Conservation (phyloP, 2,797 vertebrate species). For the Girardinus metallicus region DNA sequence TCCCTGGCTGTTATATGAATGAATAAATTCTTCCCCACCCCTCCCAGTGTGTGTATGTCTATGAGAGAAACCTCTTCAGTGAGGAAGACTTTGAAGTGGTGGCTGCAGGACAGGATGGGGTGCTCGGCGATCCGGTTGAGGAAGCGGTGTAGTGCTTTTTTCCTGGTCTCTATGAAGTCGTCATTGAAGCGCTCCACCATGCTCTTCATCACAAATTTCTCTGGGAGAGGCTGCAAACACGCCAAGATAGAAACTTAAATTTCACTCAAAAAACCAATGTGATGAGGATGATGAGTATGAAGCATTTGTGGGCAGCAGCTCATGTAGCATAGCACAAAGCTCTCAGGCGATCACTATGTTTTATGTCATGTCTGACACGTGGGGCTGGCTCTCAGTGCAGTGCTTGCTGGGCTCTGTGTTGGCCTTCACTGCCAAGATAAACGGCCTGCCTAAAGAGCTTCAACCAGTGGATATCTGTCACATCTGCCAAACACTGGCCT, state of each 20-base stretch:
- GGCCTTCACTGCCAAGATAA: no score
- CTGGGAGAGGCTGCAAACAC: conserved; percentile 88
- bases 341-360: background rate
- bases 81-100: conserved; percentile 93
- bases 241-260: background rate
- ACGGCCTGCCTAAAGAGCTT: background rate
- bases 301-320: background rate
- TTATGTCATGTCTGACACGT: background rate
- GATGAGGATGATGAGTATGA: background rate
- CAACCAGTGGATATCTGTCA: background rate
- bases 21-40: background rate
- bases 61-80: conserved; percentile 78
- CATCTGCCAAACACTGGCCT: background rate
- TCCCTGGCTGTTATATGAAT: background rate
- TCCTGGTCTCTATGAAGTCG: conserved; percentile 94
- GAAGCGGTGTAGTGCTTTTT: conserved; percentile 91
- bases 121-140: conserved; percentile 91
- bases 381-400: background rate
- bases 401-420: no score
- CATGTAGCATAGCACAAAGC: background rate
- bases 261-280: no score
- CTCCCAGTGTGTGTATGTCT: conserved; percentile 2
- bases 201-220: conserved; percentile 97
- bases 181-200: conserved; percentile 96
- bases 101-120: conserved; percentile 90